A percentile compares a stretch with the other conserved stretches of the same genome.
Conservation (phyloP, 2,888 invertebrate genomes). For the Trisateles emortualis region DNA sequence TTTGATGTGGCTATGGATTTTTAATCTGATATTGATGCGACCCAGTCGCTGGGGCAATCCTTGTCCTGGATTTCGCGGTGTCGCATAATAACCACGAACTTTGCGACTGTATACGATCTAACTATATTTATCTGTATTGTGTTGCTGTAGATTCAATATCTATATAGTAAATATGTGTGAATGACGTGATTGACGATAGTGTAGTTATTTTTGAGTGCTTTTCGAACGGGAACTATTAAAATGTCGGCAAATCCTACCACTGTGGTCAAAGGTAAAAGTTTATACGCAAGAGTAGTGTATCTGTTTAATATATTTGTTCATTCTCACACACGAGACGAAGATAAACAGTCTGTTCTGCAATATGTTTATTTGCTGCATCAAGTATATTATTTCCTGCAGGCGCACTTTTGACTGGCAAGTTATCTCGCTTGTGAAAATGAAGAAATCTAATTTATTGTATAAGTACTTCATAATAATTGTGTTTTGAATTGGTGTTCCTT, state of each 20-base stretch:
- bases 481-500: too few relatives aligned
- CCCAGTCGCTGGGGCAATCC: slow-evolving; percentile 6
- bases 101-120: slow-evolving; percentile 16
- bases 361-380: neutral
- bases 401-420: neutral
- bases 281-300: neutral
- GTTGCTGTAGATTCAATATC: slow-evolving; percentile 13
- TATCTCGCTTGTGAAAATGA: neutral
- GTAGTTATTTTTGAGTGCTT: slow-evolving; percentile 41
- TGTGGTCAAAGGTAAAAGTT: slow-evolving; percentile 67
- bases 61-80: slow-evolving; percentile 16
- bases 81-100: slow-evolving; percentile 16
- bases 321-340: neutral
- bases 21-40: slow-evolving; percentile 15
- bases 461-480: too few relatives aligned
- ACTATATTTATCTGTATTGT: slow-evolving; percentile 23
- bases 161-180: slow-evolving; percentile 18
- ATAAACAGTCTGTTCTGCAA: neutral
- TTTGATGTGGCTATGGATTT: slow-evolving; percentile 12
- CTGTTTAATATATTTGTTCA: neutral
- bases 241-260: slow-evolving; percentile 72
- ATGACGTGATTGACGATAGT: slow-evolving; percentile 39
- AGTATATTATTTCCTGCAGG: neutral
- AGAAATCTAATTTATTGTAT: too few relatives aligned
- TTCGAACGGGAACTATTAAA: slow-evolving; percentile 37